These are phyloP conservation scores for Lasioglossum leucozonium DNA, from an alignment of 2,888 invertebrate species.

Conservation along the genomic window DNA sequence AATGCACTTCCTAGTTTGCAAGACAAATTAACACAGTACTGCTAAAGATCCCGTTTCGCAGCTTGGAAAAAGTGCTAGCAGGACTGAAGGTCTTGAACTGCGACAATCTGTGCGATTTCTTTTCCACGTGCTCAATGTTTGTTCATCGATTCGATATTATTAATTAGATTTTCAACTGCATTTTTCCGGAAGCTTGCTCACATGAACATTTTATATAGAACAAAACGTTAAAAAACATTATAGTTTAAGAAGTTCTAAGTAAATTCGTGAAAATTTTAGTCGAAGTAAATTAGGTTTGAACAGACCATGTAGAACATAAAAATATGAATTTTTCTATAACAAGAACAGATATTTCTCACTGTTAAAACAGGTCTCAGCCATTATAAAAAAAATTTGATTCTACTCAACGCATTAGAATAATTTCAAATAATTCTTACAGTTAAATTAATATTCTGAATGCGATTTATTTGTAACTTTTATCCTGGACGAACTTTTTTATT, in stretches of 20 bases:
- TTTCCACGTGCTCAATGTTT: background rate
- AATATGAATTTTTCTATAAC: no score
- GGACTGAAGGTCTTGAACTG: background rate
- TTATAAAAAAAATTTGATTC: no score
- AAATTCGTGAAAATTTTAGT: no score
- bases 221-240: no score
- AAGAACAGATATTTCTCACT: no score
- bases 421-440: background rate
- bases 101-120: background rate
- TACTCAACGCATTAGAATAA: background rate
- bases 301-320: no score
- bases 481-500: no score
- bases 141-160: background rate
- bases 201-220: background rate
- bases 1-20: constrained; percentile 30
- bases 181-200: no score
- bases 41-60: constrained; percentile 46
- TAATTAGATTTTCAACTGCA: background rate
- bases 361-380: no score
- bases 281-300: no score
- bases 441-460: background rate
- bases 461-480: background rate
- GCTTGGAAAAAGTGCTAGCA: background rate
- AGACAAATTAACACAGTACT: constrained; percentile 45
- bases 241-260: no score